Percentiles rank a stretch among this genome's conserved stretches.
These are phyloP conservation scores for Busseola fusca DNA, from an alignment of 2,888 invertebrate species.

Conservation along the genomic window DNA sequence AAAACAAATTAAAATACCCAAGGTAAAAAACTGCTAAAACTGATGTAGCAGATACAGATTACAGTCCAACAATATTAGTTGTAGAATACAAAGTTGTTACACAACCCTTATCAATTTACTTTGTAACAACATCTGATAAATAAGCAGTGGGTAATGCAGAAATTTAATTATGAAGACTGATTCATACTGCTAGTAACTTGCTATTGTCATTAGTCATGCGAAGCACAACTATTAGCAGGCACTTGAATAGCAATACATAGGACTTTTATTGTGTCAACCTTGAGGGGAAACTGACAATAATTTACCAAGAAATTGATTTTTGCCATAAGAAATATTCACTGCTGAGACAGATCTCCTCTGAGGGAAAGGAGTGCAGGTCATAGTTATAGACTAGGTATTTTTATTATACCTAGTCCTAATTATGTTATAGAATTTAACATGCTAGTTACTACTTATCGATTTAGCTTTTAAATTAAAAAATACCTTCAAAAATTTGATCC, in stretches of 20 bases:
- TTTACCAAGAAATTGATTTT: not conserved
- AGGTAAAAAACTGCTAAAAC: not conserved
- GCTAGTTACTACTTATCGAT: not conserved
- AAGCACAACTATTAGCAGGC: not conserved
- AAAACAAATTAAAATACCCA: not conserved
- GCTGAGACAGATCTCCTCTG: not conserved
- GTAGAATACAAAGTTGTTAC: not conserved
- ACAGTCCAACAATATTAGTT: not conserved
- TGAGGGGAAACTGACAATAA: conserved; percentile 2
- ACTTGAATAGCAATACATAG: conserved; percentile 11
- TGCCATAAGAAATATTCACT: not conserved
- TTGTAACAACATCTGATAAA: not conserved
- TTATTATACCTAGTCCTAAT: no score
- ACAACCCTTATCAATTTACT: conserved; percentile 18
- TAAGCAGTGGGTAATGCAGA: not conserved
- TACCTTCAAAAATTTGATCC: conserved; percentile 87
- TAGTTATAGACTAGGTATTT: no score
- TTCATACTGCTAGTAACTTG: conserved; percentile 8
- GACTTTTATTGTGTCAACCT: not conserved
- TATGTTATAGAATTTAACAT: not conserved
- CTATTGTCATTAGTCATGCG: conserved; percentile 11
- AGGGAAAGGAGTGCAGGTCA: no score
- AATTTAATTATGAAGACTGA: not conserved
- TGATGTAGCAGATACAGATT: conserved; percentile 1
- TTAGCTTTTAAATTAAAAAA: conserved; percentile 6